A percentile compares a stretch with the other conserved stretches of the same genome.
Conservation (phyloP, 2,888 invertebrate species). For the Polylopha cassiicola region DNA sequence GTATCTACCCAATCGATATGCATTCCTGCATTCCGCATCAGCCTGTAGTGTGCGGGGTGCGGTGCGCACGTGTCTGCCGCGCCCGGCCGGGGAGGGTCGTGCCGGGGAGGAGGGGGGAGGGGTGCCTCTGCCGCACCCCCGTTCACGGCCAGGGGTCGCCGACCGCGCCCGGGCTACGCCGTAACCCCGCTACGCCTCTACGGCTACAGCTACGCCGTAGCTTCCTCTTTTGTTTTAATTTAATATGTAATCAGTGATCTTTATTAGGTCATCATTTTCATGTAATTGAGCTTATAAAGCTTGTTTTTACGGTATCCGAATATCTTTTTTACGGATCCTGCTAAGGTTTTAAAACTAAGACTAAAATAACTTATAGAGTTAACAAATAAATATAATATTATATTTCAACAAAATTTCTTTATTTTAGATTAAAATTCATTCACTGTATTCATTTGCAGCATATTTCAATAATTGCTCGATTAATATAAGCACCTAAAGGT, state of each 20-base stretch:
- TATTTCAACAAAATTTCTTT: no score
- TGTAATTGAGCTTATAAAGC: constrained; percentile 5
- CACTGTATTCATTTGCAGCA: no score
- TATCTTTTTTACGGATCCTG: no score
- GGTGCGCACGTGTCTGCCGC: constrained; percentile 51
- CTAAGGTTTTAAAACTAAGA: no score
- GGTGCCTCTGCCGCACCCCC: constrained; percentile 60
- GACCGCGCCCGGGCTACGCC: constrained; percentile 72
- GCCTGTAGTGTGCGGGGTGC: constrained; percentile 37
- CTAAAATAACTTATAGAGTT: no score
- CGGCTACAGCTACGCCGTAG: constrained; percentile 55
- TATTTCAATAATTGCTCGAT: no score
- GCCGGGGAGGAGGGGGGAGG: constrained; percentile 35
- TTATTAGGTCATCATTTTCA: constrained; percentile 54
- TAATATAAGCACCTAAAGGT: no score
- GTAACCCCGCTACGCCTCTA: constrained; percentile 67
- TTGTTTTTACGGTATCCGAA: no score
- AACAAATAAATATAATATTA: no score
- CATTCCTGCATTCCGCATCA: constrained; percentile 15
- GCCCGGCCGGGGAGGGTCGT: constrained; percentile 19
- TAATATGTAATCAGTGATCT: constrained; percentile 39
- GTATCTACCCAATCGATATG: no score
- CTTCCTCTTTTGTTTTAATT: constrained; percentile 63
- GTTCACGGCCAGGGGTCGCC: constrained; percentile 77
- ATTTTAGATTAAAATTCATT: no score